A percentile compares a stretch with the other conserved stretches of the same genome.
These are phyloP conservation scores for Caenorhabditis sinica DNA, from an alignment of 2,888 invertebrate species.

Conservation along the genomic window DNA sequence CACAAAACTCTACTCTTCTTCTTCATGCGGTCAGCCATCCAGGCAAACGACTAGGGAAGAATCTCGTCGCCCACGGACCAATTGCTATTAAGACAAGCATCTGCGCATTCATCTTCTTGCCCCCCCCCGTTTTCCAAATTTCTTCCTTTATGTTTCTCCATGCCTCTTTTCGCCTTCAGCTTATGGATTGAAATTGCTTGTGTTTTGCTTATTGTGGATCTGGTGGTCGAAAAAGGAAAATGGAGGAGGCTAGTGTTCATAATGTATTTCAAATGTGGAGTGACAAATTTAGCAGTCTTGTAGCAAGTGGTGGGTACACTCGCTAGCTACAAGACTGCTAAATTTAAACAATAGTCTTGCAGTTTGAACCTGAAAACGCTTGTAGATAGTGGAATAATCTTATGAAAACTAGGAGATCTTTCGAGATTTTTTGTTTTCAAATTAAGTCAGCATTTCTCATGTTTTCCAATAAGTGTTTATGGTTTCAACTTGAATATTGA, in stretches of 20 bases:
- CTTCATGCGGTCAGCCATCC: slow-evolving; percentile 33
- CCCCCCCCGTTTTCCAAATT: slow-evolving; percentile 23
- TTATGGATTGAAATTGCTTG: slow-evolving; percentile 60
- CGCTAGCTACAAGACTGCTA: no score
- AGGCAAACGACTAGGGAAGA: slow-evolving; percentile 38
- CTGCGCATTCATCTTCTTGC: slow-evolving; percentile 62
- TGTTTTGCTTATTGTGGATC: slow-evolving; percentile 32
- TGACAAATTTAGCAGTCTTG: background rate
- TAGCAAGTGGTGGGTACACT: slow-evolving; percentile 6
- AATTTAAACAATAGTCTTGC: no score
- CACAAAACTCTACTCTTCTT: slow-evolving; percentile 42
- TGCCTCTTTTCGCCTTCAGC: slow-evolving; percentile 39
- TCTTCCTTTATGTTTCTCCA: slow-evolving; percentile 19
- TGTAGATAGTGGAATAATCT: no score
- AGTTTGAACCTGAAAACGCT: no score
- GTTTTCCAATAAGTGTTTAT: no score
- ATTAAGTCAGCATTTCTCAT: no score
- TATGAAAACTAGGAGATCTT: no score
- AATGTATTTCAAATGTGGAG: slow-evolving; percentile 53
- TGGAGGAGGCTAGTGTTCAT: slow-evolving; percentile 35
- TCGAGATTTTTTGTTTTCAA: no score
- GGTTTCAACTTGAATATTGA: no score
- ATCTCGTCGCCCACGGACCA: slow-evolving; percentile 66
- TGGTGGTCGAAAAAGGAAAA: background rate
- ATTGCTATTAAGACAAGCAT: slow-evolving; percentile 67